Base-by-base conservation (phyloP, 2,888 invertebrate species). In the Acrocera orbiculus region DNA sequence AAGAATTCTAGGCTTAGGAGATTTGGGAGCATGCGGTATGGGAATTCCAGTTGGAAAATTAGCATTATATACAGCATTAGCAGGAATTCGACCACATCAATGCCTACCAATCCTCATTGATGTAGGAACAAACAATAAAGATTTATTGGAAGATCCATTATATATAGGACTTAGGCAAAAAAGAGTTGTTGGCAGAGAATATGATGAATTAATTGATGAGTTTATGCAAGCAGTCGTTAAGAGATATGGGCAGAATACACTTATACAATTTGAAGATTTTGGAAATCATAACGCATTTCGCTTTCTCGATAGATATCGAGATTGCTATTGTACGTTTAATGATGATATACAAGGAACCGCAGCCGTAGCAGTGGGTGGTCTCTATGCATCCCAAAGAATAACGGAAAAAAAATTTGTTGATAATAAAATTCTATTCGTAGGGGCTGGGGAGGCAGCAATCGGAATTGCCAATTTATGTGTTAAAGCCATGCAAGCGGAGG, bases 331-430 rank as follows among this genome's bases (percentile, higher is more conserved):
- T 61, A 93, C 93, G 15, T 98, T 98, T 62, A 98, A 98, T 61
- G 98, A 98, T 52, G 98, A 98, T 53, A 98, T 98, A 51, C 95
- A 96, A 61, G 92, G 95, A 44, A 92, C 95, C 1, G 96, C 96
- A 3, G 76, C 87, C 17, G 96, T 96, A 1, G 92, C 89, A 7
- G 85, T 95, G 3, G 92, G 90, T 5, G 96, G 96, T 0, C 63
- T 98, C 14, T 66, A 57, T 32, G 58, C 60, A 8, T 55, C 59
- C 2, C 52, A 52, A 40, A 53, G 61, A 19, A 44, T 61, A 2
- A 59, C 59, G 1, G 55, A 67, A 69, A 77, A 73, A 50, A 77
- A 76, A 48, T 70, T 98, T 48, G 69, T 72, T 27, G 86, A 96
- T 38, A 81, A 92, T 53, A 83, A 72, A 35, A 82, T 87, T 54